Conservation (phyloP, 2,888 invertebrate genomes). For the Scaptomyza caliginosa region DNA sequence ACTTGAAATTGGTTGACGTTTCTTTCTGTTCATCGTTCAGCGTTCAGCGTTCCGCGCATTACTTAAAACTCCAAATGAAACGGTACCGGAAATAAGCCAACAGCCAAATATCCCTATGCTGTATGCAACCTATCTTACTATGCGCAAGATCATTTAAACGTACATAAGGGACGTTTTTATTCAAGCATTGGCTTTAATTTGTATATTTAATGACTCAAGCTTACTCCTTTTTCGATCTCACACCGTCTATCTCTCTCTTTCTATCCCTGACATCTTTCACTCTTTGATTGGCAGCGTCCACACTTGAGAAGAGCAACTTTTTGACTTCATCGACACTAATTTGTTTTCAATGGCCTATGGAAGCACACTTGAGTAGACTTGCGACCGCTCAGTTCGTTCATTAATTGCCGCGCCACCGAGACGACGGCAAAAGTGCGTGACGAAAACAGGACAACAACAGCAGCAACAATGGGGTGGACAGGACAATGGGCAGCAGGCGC, state of each 20-base stretch:
- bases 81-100: constrained; percentile 40
- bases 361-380: constrained; percentile 43
- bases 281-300: constrained; percentile 6
- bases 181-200: no score
- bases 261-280: not conserved
- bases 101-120: constrained; percentile 11
- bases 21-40: constrained; percentile 26
- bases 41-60: not conserved
- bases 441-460: constrained; percentile 29
- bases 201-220: no score
- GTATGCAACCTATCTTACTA: no score
- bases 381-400: constrained; percentile 12
- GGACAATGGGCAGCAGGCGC: constrained; percentile 16
- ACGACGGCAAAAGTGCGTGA: constrained; percentile 58
- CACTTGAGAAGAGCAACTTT: constrained; percentile 15
- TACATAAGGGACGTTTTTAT: no score
- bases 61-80: not conserved
- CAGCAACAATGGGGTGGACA: constrained; percentile 4
- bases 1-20: constrained; percentile 64
- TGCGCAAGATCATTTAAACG: not conserved
- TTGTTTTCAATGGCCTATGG: constrained; percentile 59
- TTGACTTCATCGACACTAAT: constrained; percentile 68
- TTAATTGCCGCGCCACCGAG: constrained; percentile 31
- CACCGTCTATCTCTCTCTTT: not conserved
- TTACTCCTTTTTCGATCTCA: not conserved